Evolutionary conservation across 1,140 invertebrate genomes (phyloP).

Genomic region (Platorchestia sp.): DNA sequence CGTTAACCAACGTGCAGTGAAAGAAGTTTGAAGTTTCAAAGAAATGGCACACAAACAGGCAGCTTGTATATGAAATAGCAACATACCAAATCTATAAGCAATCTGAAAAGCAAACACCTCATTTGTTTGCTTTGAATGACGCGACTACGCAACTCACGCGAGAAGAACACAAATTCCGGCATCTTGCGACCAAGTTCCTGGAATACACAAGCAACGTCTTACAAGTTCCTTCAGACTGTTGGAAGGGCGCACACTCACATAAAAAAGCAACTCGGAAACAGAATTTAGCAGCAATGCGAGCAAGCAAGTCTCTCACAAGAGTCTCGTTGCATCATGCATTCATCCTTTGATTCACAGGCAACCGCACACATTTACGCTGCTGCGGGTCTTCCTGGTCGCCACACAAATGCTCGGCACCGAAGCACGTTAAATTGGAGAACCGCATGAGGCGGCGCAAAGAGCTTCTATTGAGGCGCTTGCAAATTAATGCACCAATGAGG

Average conservation of each 20-base stretch:
- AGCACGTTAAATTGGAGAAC: not conserved
- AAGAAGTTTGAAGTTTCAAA: not conserved
- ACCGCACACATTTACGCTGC: slow-evolving; percentile 38
- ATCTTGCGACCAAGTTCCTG: not conserved
- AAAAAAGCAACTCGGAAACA: not conserved
- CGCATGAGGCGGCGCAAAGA: not conserved
- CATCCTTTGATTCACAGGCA: not conserved
- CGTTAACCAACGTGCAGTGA: not conserved
- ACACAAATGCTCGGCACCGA: not conserved
- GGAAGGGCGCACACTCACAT: not conserved
- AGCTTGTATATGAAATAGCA: not conserved
- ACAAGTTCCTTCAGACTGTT: not conserved
- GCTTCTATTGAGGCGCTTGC: not conserved
- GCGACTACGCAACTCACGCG: not conserved
- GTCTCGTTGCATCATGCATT: not conserved
- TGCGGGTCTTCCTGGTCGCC: not conserved
- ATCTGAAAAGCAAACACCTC: not conserved
- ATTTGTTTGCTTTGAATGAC: not conserved
- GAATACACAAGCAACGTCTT: not conserved
- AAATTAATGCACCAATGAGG: slow-evolving; percentile 36
- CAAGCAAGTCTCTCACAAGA: not conserved
- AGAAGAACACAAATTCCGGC: not conserved
- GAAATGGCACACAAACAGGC: not conserved
- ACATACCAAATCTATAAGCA: not conserved
- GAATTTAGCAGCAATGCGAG: not conserved